Evolutionary conservation across 2,113 vertebrate species (phyloP), one percentile per base, ranked within the genome.

Genomic region (Daphoenositta chrysoptera): DNA sequence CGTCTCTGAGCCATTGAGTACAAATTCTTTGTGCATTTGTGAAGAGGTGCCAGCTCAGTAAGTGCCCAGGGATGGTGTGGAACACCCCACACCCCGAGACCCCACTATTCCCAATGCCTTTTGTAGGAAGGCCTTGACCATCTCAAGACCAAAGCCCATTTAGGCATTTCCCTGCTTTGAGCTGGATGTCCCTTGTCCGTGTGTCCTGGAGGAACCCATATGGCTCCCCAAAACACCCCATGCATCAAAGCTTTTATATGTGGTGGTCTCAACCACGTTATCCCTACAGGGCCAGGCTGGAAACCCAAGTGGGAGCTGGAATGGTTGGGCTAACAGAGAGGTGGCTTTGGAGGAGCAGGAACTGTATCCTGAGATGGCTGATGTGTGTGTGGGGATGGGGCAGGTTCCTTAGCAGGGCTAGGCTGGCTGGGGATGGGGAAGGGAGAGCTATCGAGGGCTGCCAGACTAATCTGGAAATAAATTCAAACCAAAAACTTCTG

Each of bases 121-220:
- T 61, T 6, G 2, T 16, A 30, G 56, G 15, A 53, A 22, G 21
- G 22, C 20, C 4, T 5, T 33, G 24, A 60, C 51, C 13, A 8
- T 45, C 51, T 66, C 10, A 61, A 54, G 47, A 39, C 44, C 31
- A 70, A 1, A 54, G 44, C 44, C 39, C 11, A 5, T 56, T 51
- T 56, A 56, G 73, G 47, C 3, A 11, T 53, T 51, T 87, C 15
- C 18, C 26, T 39, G 14, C 30, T 86, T 56, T 70, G 42, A 57
- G 30, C n/a, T 66, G 72, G 23, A 27, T 1, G 0, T 71, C 24
- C 24, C 14, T 50, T 60, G 17, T 51, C 71, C 1, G 0, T 35
- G 2, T 33, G 21, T 69, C 13, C 66, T 27, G 24, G 15, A 54
- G 35, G 45, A 77, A 9, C 27, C 8, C 20, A 2, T 28, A 4